Conservation (phyloP, 1,140 invertebrate species). For the Drosophila bifasciata region DNA sequence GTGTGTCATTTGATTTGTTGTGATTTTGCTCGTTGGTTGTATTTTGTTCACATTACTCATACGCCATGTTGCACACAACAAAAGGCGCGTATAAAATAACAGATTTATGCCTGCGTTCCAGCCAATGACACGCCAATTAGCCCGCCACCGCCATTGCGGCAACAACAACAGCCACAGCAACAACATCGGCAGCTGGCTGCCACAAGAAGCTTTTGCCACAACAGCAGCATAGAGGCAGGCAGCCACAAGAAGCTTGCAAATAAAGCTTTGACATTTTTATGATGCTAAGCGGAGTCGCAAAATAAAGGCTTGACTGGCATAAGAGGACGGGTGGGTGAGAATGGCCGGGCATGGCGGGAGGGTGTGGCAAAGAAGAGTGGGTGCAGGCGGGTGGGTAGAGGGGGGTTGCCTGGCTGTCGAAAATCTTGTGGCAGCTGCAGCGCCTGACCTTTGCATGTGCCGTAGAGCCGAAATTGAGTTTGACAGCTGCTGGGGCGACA, state of each 20-base stretch:
- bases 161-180: slow-evolving; percentile 13
- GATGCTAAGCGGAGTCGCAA: slow-evolving; percentile 72
- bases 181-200: slow-evolving; percentile 27
- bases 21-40: slow-evolving; percentile 23
- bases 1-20: slow-evolving; percentile 22
- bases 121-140: slow-evolving; percentile 83
- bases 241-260: slow-evolving; percentile 63
- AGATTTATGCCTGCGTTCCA: slow-evolving; percentile 79
- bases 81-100: slow-evolving; percentile 74
- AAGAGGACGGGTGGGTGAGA: slow-evolving; percentile 3
- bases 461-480: slow-evolving; percentile 73
- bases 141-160: slow-evolving; percentile 38
- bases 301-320: slow-evolving; percentile 27
- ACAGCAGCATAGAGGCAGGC: slow-evolving; percentile 15
- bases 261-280: slow-evolving; percentile 83
- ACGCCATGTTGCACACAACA: slow-evolving; percentile 69
- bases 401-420: slow-evolving; percentile 56
- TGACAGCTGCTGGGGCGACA: slow-evolving; percentile 81
- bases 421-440: slow-evolving; percentile 62
- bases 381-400: neutral
- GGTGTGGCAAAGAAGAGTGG: slow-evolving; percentile 7
- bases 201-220: slow-evolving; percentile 53
- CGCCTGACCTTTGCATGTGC: slow-evolving; percentile 75
- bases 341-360: neutral
- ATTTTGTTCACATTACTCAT: slow-evolving; percentile 73